Conservation (phyloP, 2,797 vertebrate species). For the Eurystomus glaucurus region DNA sequence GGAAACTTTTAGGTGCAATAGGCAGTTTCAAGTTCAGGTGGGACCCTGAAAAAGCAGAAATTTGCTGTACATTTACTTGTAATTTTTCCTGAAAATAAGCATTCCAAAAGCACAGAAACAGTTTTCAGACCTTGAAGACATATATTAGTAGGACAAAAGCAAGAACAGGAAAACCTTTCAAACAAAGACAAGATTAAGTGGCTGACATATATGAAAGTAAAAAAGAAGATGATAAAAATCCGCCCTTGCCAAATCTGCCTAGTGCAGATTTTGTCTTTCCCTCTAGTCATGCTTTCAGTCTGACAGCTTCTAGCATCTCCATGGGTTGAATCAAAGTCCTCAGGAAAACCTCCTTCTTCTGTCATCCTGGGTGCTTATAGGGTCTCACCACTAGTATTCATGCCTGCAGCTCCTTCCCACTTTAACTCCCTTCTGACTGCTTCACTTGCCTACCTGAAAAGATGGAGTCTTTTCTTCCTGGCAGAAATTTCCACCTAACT, state of each 20-base stretch:
- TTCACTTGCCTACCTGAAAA: not conserved
- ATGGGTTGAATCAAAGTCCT: not conserved
- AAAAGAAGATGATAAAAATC: not conserved
- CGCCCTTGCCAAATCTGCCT: not conserved
- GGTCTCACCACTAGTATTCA: not conserved
- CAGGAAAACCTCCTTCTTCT: not conserved
- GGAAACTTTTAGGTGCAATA: not conserved
- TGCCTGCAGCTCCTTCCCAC: not conserved
- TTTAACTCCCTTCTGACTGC: not conserved
- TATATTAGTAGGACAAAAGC: not conserved
- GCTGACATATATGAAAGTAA: not conserved
- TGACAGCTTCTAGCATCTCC: not conserved
- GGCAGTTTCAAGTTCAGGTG: not conserved
- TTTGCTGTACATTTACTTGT: not conserved
- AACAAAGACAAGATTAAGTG: not conserved
- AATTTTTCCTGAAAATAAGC: not conserved
- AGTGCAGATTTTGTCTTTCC: not conserved
- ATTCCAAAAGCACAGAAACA: not conserved
- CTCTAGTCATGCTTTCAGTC: not conserved
- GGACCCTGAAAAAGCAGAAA: not conserved
- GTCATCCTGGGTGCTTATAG: accelerated
- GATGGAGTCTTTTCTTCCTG: not conserved
- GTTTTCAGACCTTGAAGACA: not conserved
- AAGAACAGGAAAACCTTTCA: not conserved
- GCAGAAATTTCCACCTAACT: not conserved